Conservation (phyloP, 2,113 vertebrate species). For the Mus pahari region DNA sequence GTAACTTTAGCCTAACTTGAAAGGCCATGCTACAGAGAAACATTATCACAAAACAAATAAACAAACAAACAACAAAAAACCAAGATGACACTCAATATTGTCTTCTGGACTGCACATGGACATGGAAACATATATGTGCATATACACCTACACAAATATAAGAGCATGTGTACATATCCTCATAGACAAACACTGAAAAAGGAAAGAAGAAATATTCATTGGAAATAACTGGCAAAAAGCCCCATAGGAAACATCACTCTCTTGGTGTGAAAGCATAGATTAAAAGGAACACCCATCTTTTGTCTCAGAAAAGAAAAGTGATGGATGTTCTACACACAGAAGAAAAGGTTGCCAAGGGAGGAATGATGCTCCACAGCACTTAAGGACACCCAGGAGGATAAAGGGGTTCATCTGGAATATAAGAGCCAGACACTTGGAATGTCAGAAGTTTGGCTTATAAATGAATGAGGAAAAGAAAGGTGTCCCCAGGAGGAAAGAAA, state of each 20-base stretch:
- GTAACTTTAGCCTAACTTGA: not conserved
- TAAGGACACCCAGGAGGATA: slow-evolving; percentile 55
- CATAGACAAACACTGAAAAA: not conserved
- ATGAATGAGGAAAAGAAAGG: slow-evolving; percentile 61
- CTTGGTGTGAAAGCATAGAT: slow-evolving; percentile 50
- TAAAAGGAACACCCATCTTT: slow-evolving; percentile 74
- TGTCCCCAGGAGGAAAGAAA: not conserved
- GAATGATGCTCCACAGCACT: slow-evolving; percentile 48
- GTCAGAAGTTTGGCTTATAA: slow-evolving; percentile 68
- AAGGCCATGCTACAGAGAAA: not conserved
- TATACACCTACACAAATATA: not conserved
- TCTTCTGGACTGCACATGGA: not conserved
- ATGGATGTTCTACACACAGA: slow-evolving; percentile 8
- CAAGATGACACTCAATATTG: not conserved
- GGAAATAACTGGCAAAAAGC: not conserved
- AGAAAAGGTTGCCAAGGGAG: not conserved
- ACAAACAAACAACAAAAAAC: too few relatives aligned
- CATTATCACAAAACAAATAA: not conserved
- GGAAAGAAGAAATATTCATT: slow-evolving; percentile 69
- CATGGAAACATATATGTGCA: not conserved
- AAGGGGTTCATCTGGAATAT: slow-evolving; percentile 55
- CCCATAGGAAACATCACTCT: slow-evolving; percentile 48
- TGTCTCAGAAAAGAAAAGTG: slow-evolving; percentile 79
- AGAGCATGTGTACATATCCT: not conserved
- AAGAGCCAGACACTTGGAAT: slow-evolving; percentile 35